phyloP scores from a whole-genome alignment of 2,113 vertebrate species.

The Pelusios castaneus region DNA sequence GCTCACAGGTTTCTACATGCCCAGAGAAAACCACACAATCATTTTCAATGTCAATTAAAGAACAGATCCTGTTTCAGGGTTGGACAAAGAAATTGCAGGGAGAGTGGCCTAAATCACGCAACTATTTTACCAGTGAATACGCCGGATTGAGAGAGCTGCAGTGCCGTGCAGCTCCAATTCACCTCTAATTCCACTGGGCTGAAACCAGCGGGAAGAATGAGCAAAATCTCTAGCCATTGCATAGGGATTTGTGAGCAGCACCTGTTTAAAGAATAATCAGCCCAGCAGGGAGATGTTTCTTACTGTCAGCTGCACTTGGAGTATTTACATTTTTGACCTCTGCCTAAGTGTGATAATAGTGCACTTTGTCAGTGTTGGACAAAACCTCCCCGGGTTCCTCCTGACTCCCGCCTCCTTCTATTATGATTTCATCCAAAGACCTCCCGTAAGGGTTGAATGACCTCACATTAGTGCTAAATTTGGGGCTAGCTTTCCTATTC shows the following conservation, averaged over 20 bases:
- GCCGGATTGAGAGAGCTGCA: neutral
- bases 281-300: constrained; percentile 31
- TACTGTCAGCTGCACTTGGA: rapidly evolving
- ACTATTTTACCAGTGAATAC: neutral
- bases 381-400: neutral
- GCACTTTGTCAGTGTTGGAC: neutral
- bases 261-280: neutral
- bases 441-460: constrained; percentile 56
- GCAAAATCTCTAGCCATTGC: neutral
- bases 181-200: neutral
- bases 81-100: neutral
- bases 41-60: constrained; percentile 1
- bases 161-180: neutral
- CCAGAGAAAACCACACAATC: neutral
- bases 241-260: constrained; percentile 24
- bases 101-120: constrained; percentile 8
- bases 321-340: constrained; percentile 32
- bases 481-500: constrained; percentile 63
- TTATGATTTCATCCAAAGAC: constrained; percentile 58
- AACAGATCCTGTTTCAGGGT: neutral
- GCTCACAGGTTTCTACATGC: constrained; percentile 10
- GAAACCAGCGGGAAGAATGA: neutral
- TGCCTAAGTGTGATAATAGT: neutral
- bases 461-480: constrained; percentile 71
- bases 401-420: neutral